Base-by-base conservation (phyloP, 2,113 vertebrate species). In the Prionailurus viverrinus region DNA sequence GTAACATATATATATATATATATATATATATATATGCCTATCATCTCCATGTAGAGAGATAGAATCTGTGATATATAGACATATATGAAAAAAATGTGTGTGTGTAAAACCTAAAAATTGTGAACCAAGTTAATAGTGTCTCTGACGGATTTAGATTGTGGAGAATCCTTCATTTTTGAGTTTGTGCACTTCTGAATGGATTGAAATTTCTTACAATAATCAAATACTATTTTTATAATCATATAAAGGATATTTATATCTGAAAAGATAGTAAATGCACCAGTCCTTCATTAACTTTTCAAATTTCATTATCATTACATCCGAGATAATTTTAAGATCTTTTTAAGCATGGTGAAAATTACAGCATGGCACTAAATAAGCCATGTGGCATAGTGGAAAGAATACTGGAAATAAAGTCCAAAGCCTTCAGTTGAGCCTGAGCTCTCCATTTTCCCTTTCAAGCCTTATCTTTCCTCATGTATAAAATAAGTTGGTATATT, bases 221-320 rank as follows among this genome's bases (percentile, higher is more conserved):
- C 36, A 89, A 21, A 33, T 25, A 73, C 27, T 71, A 8, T 61
- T 82, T 93, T 84, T 41, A 53, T 66, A 33, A 61, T 80, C 25
- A 97, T 31, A 92, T 66, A 82, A 96, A 76, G 4, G 29, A 23
- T 74, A 69, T 69, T 95, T 91, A 41, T 76, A 82, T 83, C 58
- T 83, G 58, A 94, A 86, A 93, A 91, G 7, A 25, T 1, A 55
- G 29, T 61, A 69, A 27, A 68, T 51, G 19, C 1, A 31, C 48
- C 58, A 78, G 36, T 58, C 9, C 84, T 89, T 73, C 15, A 63
- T 19, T 76, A 74, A 83, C 18, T 65, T 88, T 96, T 91, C 61
- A 83, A 23, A 82, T 83, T 53, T 94, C 14, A 91, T 63, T 76
- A 78, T 76, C 66, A 69, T 29, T 41, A 58, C 36, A 78, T 73